phyloP scores from a whole-genome alignment of 2,113 vertebrate species.

The Chaetops frenatus region DNA sequence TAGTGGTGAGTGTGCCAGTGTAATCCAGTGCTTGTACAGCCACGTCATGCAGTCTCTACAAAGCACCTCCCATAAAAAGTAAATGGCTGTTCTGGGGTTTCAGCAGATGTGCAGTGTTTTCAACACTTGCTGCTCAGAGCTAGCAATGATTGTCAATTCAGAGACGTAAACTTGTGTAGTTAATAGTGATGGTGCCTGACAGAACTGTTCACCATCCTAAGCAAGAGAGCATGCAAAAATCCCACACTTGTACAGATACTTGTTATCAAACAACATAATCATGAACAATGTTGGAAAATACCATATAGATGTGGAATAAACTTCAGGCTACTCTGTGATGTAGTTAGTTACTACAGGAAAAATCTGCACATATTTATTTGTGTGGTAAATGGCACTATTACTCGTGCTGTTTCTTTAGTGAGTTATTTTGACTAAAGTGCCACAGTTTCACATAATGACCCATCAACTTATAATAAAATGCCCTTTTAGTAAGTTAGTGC shows the following conservation, averaged over 20 bases:
- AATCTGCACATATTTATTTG: background rate
- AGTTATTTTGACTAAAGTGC: slow-evolving; percentile 26
- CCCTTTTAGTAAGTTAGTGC: slow-evolving; percentile 9
- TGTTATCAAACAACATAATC: background rate
- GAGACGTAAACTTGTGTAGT: background rate
- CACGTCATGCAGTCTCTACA: background rate
- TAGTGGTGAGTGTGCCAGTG: fast-evolving
- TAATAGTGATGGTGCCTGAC: background rate
- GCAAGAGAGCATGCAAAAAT: background rate
- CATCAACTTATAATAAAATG: slow-evolving; percentile 9
- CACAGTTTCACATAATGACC: background rate
- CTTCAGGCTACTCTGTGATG: background rate
- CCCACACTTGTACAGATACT: background rate
- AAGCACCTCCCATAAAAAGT: background rate
- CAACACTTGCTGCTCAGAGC: background rate
- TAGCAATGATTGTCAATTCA: background rate
- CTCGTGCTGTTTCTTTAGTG: background rate
- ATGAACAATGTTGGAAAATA: background rate
- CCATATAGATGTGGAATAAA: background rate
- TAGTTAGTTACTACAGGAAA: background rate
- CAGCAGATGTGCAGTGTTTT: background rate
- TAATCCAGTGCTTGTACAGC: background rate
- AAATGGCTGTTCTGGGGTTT: background rate
- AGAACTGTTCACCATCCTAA: background rate
- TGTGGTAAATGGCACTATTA: background rate